Evolutionary conservation across 2,113 vertebrate genomes (phyloP), one percentile per base, ranked within the genome.

Genomic region (Phyllostomus discolor): DNA sequence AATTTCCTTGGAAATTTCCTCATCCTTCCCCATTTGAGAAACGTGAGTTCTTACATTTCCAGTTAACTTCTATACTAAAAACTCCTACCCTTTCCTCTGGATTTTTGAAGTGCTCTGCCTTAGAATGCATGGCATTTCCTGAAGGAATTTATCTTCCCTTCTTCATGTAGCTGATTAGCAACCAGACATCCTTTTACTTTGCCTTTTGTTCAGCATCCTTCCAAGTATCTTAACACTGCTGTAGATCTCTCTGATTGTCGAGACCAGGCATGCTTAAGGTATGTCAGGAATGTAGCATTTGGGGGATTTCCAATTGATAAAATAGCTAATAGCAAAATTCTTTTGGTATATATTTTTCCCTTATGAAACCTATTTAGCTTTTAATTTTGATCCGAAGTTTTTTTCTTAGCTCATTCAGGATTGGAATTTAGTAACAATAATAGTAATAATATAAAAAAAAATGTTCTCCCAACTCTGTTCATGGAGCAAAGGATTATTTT

Each of bases 301-400:
- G 72, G 79, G 31, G 81, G 33, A 31, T 92, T 93, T 57, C 41
- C 64, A 76, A 69, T 62, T 75, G 82, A 89, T 87, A 94, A 96
- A 91, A 88, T 31, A 52, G 19, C 54, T 82, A 93, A 96, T 91
- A 78, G 75, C 46, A 83, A 73, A 20, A 20, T 10, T 72, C 93
- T 72, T 78, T 67, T 81, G 89, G 20, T 90, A 26, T 88, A 24
- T 81, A 66, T 70, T 91, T 91, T 93, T 75, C n/a, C 31, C 38
- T 62, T 87, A 88, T 41, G 67, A 95, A 95, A 69, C 5, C 19
- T 52, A 79, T n/a, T 90, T 62, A 85, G 41, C 73, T 97, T 97
- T 97, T 91, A 95, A 95, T 97, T 97, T 96, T 95, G 35, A 91
- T 81, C 75, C 92, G 26, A 84, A 72, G 2, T 64, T 59, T 59